Conservation (phyloP, 2,113 vertebrate genomes). For the Telmatochromis sp. region DNA sequence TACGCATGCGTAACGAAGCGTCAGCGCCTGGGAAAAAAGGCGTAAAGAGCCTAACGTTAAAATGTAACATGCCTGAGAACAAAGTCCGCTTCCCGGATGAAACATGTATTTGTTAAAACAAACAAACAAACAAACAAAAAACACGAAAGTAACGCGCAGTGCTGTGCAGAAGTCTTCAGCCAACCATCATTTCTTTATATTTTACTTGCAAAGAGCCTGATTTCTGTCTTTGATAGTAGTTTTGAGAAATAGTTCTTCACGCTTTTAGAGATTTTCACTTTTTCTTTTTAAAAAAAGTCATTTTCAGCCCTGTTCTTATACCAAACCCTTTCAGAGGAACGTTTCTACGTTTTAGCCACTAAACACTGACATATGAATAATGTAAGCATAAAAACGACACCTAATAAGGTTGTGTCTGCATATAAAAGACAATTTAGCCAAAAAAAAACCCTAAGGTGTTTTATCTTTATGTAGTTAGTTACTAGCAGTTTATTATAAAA, state of each 20-base stretch:
- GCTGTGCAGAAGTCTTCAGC: background rate
- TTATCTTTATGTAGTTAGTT: background rate
- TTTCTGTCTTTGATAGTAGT: background rate
- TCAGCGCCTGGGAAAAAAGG: fast-evolving
- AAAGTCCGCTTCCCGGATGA: background rate
- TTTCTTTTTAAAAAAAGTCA: background rate
- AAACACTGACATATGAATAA: background rate
- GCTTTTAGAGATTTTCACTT: background rate
- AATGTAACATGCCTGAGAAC: background rate
- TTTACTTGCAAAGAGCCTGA: background rate
- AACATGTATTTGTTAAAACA: background rate
- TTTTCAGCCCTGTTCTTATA: background rate
- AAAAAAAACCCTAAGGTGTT: background rate
- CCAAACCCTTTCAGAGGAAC: background rate
- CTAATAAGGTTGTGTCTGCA: background rate
- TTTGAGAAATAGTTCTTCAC: background rate
- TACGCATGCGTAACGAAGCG: slow-evolving; percentile 11
- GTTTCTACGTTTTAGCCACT: background rate
- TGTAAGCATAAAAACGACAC: background rate
- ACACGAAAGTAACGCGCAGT: background rate
- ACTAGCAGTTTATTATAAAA: background rate
- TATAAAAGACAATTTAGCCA: background rate
- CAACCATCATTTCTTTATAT: background rate
- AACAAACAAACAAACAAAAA: background rate
- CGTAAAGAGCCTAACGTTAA: background rate